phyloP scores from a whole-genome alignment of 2,113 vertebrate genomes.

The Glareola pratincola region DNA sequence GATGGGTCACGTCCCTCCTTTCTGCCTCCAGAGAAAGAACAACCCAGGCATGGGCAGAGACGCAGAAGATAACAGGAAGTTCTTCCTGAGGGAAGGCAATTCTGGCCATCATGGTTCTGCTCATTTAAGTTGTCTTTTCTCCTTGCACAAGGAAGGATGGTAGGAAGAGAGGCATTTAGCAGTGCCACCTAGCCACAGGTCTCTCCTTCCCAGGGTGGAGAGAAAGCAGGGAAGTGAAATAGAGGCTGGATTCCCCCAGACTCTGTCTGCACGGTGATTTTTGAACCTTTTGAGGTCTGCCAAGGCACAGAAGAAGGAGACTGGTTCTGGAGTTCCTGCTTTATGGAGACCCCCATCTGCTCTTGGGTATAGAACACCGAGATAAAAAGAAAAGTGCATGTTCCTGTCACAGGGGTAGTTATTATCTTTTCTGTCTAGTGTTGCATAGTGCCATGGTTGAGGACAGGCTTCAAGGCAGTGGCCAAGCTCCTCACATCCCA shows the following conservation, averaged over 20 bases:
- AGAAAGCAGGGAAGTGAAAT: background rate
- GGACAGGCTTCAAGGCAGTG: background rate
- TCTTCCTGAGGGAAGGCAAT: background rate
- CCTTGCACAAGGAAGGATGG: background rate
- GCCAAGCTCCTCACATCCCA: background rate
- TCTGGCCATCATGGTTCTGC: background rate
- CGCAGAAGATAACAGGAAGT: background rate
- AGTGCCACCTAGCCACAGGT: background rate
- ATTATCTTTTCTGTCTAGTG: background rate
- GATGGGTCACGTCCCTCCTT: background rate
- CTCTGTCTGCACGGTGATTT: background rate
- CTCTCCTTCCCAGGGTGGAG: background rate
- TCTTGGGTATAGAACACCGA: background rate
- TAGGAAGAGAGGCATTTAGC: background rate
- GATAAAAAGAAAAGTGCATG: background rate
- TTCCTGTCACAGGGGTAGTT: background rate
- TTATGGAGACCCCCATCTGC: fast-evolving
- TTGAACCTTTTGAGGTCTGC: background rate
- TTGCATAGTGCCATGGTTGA: background rate
- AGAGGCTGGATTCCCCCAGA: background rate
- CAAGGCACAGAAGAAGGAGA: background rate
- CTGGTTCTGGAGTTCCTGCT: background rate
- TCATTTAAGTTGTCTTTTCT: background rate
- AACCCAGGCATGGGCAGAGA: background rate
- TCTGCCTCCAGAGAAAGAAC: background rate